phyloP scores from a whole-genome alignment of 2,797 vertebrate genomes.

The Cheirogaleus major region DNA sequence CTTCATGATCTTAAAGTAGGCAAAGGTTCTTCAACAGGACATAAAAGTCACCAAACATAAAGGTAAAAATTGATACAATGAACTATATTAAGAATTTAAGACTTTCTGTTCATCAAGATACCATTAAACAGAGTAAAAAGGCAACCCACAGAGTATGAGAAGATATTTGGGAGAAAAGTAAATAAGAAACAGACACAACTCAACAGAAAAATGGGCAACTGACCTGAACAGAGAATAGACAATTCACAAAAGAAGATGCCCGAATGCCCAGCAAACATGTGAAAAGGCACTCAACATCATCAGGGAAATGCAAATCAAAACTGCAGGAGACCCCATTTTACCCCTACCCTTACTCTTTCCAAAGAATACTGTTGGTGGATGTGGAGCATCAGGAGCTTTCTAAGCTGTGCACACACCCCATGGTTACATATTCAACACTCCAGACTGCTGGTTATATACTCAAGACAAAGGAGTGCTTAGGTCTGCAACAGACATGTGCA shows the following conservation, averaged over 20 bases:
- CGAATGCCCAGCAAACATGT: not conserved
- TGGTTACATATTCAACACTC: not conserved
- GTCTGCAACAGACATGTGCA: not conserved
- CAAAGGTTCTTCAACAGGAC: not conserved
- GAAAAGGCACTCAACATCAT: not conserved
- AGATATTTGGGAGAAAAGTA: not conserved
- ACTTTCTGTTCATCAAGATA: not conserved
- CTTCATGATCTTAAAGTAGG: not conserved
- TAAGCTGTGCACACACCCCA: not conserved
- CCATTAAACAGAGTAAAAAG: not conserved
- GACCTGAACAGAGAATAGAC: constrained; percentile 6
- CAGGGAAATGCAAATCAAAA: constrained; percentile 28
- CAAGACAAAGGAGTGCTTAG: not conserved
- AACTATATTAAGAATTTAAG: not conserved
- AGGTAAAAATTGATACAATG: not conserved
- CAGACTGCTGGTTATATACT: not conserved
- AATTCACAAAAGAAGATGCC: not conserved
- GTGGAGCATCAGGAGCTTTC: not conserved
- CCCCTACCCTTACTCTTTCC: not conserved
- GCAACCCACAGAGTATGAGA: not conserved
- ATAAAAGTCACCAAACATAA: not conserved
- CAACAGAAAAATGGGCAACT: not conserved
- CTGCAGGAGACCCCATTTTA: not conserved
- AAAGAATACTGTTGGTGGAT: not conserved
- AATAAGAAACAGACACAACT: not conserved